Evolutionary conservation across 2,113 vertebrate genomes (phyloP), one percentile per base, ranked within the genome.

Genomic region (Dinomys branickii): DNA sequence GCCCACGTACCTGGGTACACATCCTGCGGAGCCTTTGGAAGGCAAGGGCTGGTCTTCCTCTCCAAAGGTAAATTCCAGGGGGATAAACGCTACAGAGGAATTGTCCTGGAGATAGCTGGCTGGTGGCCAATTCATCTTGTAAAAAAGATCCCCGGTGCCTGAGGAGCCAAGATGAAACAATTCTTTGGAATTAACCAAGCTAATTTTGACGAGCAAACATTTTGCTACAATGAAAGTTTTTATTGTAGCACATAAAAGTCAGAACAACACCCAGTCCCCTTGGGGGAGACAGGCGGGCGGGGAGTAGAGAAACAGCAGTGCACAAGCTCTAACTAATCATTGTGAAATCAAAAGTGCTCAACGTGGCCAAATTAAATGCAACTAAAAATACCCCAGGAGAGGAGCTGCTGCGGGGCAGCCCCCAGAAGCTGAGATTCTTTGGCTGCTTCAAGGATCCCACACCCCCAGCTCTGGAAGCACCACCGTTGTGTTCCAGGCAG

Each of bases 151-250:
- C 98, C 90, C 28, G 59, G 97, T 98, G 98, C 75, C 98, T 92
- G 73, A 91, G 96, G 97, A 98, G 97, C 98, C 2, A 91, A 98
- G 98, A 99, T 98, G 98, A 98, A 98, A 98, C 98, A 98, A 98
- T 96, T 90, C 98, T 92, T 98, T 97, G 97, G 98, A 98, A 98
- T 98, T 98, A 98, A 98, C 97, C 11, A 93, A 95, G 85, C 97
- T 97, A 94, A 54, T 97, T 98, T 94, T 87, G 96, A 98, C 97
- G 97, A 87, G 98, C 91, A 97, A 3, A 88, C 85, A 96, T 97
- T 98, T 97, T 97, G 97, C 98, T 98, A 90, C 98, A 95, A 98
- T 90, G 92, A 91, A 98, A 95, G 97, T 97, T 98, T 98, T 98
- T 98, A 98, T 97, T 96, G 97, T 97, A 95, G 73, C 94, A 91